These are phyloP conservation scores for Chironomus tepperi DNA, from an alignment of 1,140 invertebrate genomes.

Conservation along the genomic window DNA sequence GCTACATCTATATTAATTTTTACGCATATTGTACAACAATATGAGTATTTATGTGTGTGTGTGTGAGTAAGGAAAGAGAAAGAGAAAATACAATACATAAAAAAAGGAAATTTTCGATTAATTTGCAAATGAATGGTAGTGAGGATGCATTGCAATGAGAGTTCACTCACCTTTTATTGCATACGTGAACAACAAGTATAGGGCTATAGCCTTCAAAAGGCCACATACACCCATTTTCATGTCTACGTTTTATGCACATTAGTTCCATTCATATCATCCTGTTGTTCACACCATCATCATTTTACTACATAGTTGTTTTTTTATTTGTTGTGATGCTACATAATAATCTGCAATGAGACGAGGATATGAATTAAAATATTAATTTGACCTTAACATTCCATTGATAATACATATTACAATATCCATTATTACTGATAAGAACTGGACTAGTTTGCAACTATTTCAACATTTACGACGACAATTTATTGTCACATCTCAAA, in stretches of 20 bases:
- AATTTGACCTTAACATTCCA: neutral
- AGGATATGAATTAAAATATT: neutral
- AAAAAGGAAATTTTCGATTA: neutral
- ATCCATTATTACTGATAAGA: neutral
- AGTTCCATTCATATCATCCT: constrained; percentile 23
- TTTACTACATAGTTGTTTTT: neutral
- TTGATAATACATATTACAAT: neutral
- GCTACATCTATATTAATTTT: constrained; percentile 41
- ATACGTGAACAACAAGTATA: neutral
- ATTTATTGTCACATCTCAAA: neutral
- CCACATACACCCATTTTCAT: constrained; percentile 22
- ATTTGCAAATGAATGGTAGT: constrained; percentile 19
- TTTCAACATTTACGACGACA: neutral
- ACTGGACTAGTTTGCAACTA: neutral
- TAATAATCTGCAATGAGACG: neutral
- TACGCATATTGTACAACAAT: neutral
- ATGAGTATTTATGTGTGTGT: neutral
- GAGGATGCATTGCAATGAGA: neutral
- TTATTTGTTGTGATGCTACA: neutral
- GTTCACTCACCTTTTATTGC: constrained; percentile 1
- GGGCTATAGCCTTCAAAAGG: constrained; percentile 23
- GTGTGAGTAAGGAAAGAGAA: neutral
- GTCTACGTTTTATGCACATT: constrained; percentile 23
- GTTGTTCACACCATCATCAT: neutral
- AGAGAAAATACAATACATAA: neutral